Evolutionary conservation across 2,888 invertebrate genomes (phyloP), one percentile per base, ranked within the genome.

Genomic region (Synergus itoensis): DNA sequence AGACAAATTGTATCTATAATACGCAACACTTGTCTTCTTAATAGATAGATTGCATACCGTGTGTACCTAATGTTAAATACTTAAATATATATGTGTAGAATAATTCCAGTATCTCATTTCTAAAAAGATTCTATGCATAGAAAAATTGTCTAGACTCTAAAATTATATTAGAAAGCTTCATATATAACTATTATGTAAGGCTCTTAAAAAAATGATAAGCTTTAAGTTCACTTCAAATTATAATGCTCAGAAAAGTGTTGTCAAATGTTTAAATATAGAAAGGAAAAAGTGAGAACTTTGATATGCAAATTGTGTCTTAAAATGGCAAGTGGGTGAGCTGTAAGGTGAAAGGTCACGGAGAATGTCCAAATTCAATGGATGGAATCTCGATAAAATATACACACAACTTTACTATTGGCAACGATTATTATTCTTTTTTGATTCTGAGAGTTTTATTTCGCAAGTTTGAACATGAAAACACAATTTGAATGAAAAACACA

Each of bases 271-370:
- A 7, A 7, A 53, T n/a, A 1, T n/a, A 53, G 7, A 53, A 8
- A 53, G n/a, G n/a, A n/a, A n/a, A 8, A 53, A 53, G 53, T 53
- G n/a, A 8, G n/a, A 53, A 53, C 53, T 53, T 53, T n/a, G 36
- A 53, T 16, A 53, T 53, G 53, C 3, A 53, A 53, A 53, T n/a
- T 53, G 48, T n/a, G 48, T 53, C 36, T 36, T 53, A 53, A n/a
- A 8, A 53, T n/a, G 53, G 53, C n/a, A 2, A 8, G 8, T 1
- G n/a, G 53, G n/a, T 53, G n/a, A 53, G n/a, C n/a, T 53, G 7
- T 53, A n/a, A 53, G 53, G 53, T 53, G n/a, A 53, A 53, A 53
- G 53, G 53, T 53, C 53, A 53, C n/a, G 53, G 53, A n/a, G 8
- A 53, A 53, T 53, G n/a, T 53, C n/a, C 53, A 9, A 53, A 53